Conservation (phyloP, 1,140 invertebrate species). For the Hylaeus volcanicus region DNA sequence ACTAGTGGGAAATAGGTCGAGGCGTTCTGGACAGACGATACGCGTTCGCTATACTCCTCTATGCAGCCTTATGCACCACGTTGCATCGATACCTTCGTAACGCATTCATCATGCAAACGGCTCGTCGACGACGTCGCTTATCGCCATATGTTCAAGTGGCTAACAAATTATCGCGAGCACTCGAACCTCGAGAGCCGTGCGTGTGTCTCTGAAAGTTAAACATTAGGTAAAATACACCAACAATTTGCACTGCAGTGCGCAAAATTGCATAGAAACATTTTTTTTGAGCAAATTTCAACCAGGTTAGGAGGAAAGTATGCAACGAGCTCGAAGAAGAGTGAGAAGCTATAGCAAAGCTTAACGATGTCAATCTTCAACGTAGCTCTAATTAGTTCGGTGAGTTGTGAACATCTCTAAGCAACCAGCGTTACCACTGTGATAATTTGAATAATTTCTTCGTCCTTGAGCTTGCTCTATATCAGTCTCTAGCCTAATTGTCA, state of each 20-base stretch:
- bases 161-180: slow-evolving; percentile 1
- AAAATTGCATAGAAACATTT: neutral
- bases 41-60: neutral
- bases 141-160: slow-evolving; percentile 43
- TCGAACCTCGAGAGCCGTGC: slow-evolving; percentile 4
- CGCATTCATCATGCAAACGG: slow-evolving; percentile 52
- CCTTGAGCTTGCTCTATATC: slow-evolving; percentile 32
- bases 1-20: slow-evolving; percentile 33
- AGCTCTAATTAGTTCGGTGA: slow-evolving; percentile 11
- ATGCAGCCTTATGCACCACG: neutral
- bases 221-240: neutral
- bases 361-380: too few species aligned
- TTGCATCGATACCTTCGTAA: slow-evolving; percentile 25
- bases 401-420: slow-evolving; percentile 16
- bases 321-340: neutral
- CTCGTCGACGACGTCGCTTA: slow-evolving; percentile 34
- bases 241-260: neutral
- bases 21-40: slow-evolving; percentile 24
- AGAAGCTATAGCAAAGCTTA: neutral
- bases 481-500: neutral
- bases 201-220: slow-evolving; percentile 3
- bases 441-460: slow-evolving; percentile 18
- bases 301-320: neutral
- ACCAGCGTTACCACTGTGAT: slow-evolving; percentile 19
- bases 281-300: neutral